A percentile compares a stretch with the other conserved stretches of the same genome.
These are phyloP conservation scores for Ornithoptera alexandrae DNA, from an alignment of 2,888 invertebrate genomes.

Conservation along the genomic window DNA sequence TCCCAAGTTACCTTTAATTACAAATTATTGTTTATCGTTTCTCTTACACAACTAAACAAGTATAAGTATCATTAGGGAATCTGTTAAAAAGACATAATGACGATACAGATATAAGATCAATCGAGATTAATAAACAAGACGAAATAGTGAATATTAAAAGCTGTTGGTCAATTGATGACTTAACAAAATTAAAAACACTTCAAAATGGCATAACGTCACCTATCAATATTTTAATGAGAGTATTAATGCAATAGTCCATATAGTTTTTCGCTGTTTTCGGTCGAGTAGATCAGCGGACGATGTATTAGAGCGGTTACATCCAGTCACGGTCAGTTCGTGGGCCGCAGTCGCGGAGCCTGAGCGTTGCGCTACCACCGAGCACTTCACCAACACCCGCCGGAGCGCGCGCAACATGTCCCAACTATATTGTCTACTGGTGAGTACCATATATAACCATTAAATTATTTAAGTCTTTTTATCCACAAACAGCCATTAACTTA, in stretches of 20 bases:
- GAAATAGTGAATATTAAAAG: background rate
- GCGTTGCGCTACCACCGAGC: constrained; percentile 56
- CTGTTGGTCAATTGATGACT: background rate
- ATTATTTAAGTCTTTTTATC: constrained; percentile 15
- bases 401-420: constrained; percentile 64
- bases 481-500: too few species aligned
- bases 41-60: too few species aligned
- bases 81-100: background rate
- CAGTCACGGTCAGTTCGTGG: constrained; percentile 50
- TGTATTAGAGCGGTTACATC: constrained; percentile 38
- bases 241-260: constrained; percentile 10
- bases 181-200: background rate
- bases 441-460: constrained; percentile 35
- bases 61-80: background rate
- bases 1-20: too few species aligned
- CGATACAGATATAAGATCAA: background rate
- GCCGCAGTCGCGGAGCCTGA: constrained; percentile 50
- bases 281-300: constrained; percentile 20
- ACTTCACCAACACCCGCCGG: constrained; percentile 66
- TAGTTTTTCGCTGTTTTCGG: constrained; percentile 5
- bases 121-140: background rate
- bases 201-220: background rate
- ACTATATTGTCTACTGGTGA: constrained; percentile 38
- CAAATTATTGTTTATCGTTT: too few species aligned
- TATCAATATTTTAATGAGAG: constrained; percentile 5